These are phyloP conservation scores for Drosophila greeni DNA, from an alignment of 2,888 invertebrate species.

Conservation along the genomic window DNA sequence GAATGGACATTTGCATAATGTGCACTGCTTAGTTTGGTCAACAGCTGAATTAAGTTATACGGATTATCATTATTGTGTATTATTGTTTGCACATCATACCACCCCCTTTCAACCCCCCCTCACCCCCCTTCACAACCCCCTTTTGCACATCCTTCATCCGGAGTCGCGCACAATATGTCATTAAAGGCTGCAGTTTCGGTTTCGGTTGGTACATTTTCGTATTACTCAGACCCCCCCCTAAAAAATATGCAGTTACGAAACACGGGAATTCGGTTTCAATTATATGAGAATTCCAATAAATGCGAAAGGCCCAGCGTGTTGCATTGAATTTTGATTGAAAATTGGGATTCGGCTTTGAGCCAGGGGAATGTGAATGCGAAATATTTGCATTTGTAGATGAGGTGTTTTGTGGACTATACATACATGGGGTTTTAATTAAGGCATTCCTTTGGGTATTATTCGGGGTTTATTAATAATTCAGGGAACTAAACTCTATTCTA, in stretches of 20 bases:
- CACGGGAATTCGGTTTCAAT: constrained; percentile 1
- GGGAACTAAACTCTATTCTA: background rate
- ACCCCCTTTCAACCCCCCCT: too few relatives aligned
- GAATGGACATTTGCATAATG: constrained; percentile 43
- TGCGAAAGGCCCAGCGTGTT: background rate
- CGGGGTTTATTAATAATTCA: rapidly evolving
- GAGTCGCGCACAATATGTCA: constrained; percentile 3
- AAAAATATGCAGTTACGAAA: background rate
- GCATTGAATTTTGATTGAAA: constrained; percentile 12
- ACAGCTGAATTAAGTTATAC: constrained; percentile 35
- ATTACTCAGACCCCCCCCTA: too few relatives aligned
- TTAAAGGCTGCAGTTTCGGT: constrained; percentile 9
- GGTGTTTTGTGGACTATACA: background rate
- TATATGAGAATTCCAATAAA: constrained; percentile 1
- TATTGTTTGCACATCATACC: constrained; percentile 24
- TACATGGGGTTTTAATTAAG: background rate
- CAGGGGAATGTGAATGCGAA: background rate
- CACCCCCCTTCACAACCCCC: too few relatives aligned
- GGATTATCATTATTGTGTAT: constrained; percentile 41
- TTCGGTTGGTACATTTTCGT: too few relatives aligned
- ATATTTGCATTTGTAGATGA: background rate
- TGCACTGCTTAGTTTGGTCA: constrained; percentile 45
- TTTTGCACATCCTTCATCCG: background rate
- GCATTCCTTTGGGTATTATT: background rate
- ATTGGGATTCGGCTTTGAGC: background rate